phyloP scores from a whole-genome alignment of 2,888 invertebrate species.

The Pyrocoelia pectoralis region DNA sequence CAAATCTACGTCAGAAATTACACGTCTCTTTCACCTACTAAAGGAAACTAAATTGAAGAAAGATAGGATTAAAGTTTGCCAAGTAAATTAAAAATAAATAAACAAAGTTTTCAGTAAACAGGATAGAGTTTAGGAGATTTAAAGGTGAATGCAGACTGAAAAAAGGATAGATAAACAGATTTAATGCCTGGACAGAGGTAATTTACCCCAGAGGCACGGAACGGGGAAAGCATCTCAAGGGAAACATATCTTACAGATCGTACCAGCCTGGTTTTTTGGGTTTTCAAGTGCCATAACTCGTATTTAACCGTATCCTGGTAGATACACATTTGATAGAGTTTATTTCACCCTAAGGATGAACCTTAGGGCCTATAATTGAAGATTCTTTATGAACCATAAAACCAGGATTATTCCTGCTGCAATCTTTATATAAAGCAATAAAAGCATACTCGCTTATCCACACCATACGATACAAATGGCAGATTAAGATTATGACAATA shows the following conservation, averaged over 20 bases:
- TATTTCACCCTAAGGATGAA: slow-evolving; percentile 48
- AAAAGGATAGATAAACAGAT: slow-evolving; percentile 45
- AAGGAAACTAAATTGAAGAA: slow-evolving; percentile 23
- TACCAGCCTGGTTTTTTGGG: slow-evolving; percentile 48
- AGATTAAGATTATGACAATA: slow-evolving; percentile 27
- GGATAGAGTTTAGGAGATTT: slow-evolving; percentile 31
- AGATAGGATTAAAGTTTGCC: slow-evolving; percentile 29
- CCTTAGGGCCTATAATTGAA: slow-evolving; percentile 52
- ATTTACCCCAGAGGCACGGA: slow-evolving; percentile 47
- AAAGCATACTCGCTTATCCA: slow-evolving; percentile 37
- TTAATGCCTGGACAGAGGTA: slow-evolving; percentile 51
- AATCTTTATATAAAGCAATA: slow-evolving; percentile 46
- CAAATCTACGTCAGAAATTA: slow-evolving; percentile 28
- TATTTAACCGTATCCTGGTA: slow-evolving; percentile 51
- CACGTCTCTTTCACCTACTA: slow-evolving; percentile 27
- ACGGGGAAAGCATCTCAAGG: slow-evolving; percentile 40
- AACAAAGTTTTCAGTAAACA: slow-evolving; percentile 42
- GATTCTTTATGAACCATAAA: slow-evolving; percentile 52
- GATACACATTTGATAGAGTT: slow-evolving; percentile 53
- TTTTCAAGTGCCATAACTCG: slow-evolving; percentile 53
- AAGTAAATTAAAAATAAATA: slow-evolving; percentile 46
- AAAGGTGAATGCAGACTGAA: slow-evolving; percentile 32
- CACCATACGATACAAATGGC: slow-evolving; percentile 31
- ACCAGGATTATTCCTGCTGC: slow-evolving; percentile 46
- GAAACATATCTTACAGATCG: slow-evolving; percentile 46